Conservation (phyloP, 2,888 invertebrate genomes). For the Clitarchus hookeri region DNA sequence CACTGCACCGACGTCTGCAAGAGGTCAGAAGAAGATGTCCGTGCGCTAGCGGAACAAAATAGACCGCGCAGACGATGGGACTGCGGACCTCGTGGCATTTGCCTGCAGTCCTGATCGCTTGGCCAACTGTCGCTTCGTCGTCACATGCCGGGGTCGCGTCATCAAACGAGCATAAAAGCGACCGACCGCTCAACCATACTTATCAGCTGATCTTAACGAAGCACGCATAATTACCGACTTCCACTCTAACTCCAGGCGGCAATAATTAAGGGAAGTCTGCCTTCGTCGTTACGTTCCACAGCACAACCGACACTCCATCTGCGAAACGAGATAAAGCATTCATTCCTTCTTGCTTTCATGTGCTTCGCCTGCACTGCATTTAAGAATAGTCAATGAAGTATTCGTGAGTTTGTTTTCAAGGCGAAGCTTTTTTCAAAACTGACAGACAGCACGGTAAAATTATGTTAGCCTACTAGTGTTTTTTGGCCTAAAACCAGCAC, state of each 20-base stretch:
- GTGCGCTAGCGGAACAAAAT: background rate
- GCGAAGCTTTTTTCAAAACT: no score
- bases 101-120: background rate
- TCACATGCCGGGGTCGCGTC: no score
- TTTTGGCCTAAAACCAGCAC: no score
- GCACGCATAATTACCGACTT: slow-evolving; percentile 1
- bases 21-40: background rate
- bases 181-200: slow-evolving; percentile 6
- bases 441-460: no score
- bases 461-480: no score
- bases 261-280: background rate
- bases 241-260: background rate
- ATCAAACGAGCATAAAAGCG: background rate
- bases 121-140: background rate
- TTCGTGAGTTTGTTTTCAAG: no score
- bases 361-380: background rate
- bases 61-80: background rate
- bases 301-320: background rate
- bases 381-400: no score
- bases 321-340: background rate
- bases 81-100: no score
- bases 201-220: background rate
- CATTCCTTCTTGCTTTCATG: background rate
- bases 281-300: background rate
- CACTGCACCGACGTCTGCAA: background rate